Conservation (phyloP, 2,888 invertebrate species). For the Argyra leucocephala region DNA sequence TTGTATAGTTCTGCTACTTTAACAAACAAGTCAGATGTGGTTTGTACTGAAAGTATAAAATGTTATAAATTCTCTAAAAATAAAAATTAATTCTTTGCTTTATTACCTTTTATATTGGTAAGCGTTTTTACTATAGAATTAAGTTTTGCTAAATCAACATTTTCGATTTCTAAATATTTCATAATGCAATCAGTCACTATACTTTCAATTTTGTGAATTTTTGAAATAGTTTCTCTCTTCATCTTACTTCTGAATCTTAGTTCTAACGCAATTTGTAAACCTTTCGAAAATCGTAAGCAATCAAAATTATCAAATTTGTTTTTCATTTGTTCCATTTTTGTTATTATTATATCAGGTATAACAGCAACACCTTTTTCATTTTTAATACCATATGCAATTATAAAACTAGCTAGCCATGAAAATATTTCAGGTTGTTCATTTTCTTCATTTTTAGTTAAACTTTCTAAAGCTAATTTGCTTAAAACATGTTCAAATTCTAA, state of each 20-base stretch:
- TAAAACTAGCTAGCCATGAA: slow-evolving; percentile 41
- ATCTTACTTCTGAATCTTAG: slow-evolving; percentile 26
- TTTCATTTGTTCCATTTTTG: slow-evolving; percentile 40
- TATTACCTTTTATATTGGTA: slow-evolving; percentile 36
- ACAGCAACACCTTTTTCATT: slow-evolving; percentile 31
- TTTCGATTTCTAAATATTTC: slow-evolving; percentile 31
- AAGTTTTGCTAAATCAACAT: slow-evolving; percentile 30
- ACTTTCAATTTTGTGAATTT: slow-evolving; percentile 33
- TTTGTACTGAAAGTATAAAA: slow-evolving; percentile 33
- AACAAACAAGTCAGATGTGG: slow-evolving; percentile 35
- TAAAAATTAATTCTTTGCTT: neutral
- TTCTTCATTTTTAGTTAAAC: slow-evolving; percentile 35
- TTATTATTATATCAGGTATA: slow-evolving; percentile 38
- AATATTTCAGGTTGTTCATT: slow-evolving; percentile 42
- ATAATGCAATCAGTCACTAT: slow-evolving; percentile 36
- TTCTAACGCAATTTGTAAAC: slow-evolving; percentile 41
- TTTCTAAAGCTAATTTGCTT: slow-evolving; percentile 38
- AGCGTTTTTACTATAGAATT: slow-evolving; percentile 37
- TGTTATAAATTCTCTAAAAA: too few relatives aligned
- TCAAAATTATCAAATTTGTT: slow-evolving; percentile 41
- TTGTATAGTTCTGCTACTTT: slow-evolving; percentile 40
- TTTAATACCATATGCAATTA: slow-evolving; percentile 43
- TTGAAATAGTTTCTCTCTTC: slow-evolving; percentile 29
- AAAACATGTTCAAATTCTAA: slow-evolving; percentile 43
- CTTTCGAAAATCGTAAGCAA: slow-evolving; percentile 43